Percentiles rank a stretch among this genome's conserved stretches.
These are phyloP conservation scores for Apostichopus parvimensis DNA, from an alignment of 35 echinoderm and acorn worm species.

Conservation along the genomic window DNA sequence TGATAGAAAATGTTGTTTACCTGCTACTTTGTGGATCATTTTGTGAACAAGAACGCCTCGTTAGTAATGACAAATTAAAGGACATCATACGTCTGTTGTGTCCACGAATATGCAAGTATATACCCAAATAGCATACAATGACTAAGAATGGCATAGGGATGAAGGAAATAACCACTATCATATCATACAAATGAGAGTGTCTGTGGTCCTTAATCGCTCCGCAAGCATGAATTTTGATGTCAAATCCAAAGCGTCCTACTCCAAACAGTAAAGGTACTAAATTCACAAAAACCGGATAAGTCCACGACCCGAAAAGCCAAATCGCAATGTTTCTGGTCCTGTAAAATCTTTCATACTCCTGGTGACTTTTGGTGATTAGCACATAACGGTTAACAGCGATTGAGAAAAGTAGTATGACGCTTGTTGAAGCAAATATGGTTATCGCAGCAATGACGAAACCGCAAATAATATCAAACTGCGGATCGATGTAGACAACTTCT, in stretches of 20 bases:
- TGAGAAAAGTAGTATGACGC: background rate
- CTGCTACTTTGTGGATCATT: no score
- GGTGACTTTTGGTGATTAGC: background rate
- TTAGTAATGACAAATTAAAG: no score
- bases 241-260: conserved; percentile 12
- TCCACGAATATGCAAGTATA: background rate
- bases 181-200: background rate
- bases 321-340: background rate
- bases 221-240: background rate
- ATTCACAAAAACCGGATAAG: background rate
- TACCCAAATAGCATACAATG: background rate
- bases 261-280: background rate
- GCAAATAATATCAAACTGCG: background rate
- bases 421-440: background rate
- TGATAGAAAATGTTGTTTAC: no score
- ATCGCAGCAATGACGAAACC: background rate
- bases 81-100: background rate
- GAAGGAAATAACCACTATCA: background rate
- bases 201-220: background rate
- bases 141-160: background rate
- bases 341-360: background rate
- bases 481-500: background rate
- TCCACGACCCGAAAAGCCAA: background rate
- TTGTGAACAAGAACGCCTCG: no score
- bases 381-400: background rate